A percentile compares a stretch with the other conserved stretches of the same genome.
Evolutionary conservation across 2,113 vertebrate species (phyloP).

Genomic region (Nipponia nippon): DNA sequence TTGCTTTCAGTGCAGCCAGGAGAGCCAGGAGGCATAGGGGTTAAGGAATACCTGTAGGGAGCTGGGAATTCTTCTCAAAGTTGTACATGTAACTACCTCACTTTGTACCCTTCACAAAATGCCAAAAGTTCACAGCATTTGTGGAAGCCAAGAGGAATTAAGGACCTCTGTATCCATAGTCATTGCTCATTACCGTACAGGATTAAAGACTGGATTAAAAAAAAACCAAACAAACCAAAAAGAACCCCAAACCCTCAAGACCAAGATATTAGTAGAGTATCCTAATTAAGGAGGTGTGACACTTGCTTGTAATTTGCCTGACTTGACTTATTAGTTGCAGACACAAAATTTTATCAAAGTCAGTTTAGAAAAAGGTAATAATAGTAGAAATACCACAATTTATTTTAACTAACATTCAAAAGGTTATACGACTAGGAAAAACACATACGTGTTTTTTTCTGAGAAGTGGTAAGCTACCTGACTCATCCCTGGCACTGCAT

Average conservation of each 20-base stretch:
- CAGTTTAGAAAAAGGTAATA: not conserved
- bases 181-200: not conserved
- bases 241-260: not conserved
- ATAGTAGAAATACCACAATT: not conserved
- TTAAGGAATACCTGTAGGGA: not conserved
- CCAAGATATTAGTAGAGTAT: not conserved
- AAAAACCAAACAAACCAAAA: not conserved
- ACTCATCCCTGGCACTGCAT: not conserved
- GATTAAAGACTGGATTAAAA: not conserved
- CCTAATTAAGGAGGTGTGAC: not conserved
- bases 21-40: not conserved
- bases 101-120: not conserved
- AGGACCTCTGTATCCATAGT: not conserved
- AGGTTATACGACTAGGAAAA: not conserved
- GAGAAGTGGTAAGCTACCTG: not conserved
- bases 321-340: not conserved
- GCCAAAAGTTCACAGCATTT: not conserved
- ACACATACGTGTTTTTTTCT: not conserved
- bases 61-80: not conserved
- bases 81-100: not conserved
- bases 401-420: not conserved
- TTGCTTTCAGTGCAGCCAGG: not conserved
- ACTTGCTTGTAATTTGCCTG: not conserved
- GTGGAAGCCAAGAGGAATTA: not conserved
- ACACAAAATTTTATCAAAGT: not conserved